These are phyloP conservation scores for Erebia palarica DNA, from an alignment of 2,888 invertebrate species.

Conservation along the genomic window DNA sequence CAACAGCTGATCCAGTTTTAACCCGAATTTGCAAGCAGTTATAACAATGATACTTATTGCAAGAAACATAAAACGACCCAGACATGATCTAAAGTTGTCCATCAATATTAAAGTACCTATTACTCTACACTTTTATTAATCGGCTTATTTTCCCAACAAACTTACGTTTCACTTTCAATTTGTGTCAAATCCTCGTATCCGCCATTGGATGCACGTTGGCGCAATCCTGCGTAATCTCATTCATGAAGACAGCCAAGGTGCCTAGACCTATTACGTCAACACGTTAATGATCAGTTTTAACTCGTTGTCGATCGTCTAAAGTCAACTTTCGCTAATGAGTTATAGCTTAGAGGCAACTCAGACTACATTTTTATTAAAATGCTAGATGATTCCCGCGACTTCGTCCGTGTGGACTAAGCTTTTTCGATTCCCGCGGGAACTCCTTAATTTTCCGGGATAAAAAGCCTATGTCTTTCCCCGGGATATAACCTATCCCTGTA, in stretches of 20 bases:
- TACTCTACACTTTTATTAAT: neutral
- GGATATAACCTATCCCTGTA: no score
- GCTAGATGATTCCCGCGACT: no score
- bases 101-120: no score
- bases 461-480: no score
- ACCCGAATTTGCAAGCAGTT: no score
- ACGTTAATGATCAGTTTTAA: constrained; percentile 14
- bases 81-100: no score
- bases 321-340: constrained; percentile 58
- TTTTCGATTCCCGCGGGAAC: no score
- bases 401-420: no score
- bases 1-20: no score
- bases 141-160: neutral
- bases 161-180: constrained; percentile 4
- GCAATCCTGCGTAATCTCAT: constrained; percentile 6
- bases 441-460: no score
- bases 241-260: neutral
- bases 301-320: constrained; percentile 35
- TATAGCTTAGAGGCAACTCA: constrained; percentile 17
- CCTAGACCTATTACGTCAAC: constrained; percentile 18
- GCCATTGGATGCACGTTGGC: neutral
- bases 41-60: no score
- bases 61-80: no score
- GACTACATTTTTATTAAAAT: neutral
- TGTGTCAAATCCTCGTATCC: neutral